Base-by-base conservation (phyloP, 92 coral and sea anemone species). In the Diadumene lineata region DNA sequence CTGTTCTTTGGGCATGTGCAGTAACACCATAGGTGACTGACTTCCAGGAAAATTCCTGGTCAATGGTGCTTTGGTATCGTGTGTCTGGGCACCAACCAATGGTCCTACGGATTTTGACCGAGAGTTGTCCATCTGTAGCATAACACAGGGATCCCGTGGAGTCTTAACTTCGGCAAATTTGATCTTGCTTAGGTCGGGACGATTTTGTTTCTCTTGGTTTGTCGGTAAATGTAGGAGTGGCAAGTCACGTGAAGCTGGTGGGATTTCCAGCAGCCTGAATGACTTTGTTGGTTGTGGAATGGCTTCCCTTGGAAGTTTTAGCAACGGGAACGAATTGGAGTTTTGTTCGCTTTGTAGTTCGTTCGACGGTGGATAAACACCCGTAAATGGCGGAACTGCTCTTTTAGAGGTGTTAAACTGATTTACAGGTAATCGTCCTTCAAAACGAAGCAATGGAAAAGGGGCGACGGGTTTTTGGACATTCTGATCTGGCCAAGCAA, bases 131-230 rank as follows among this genome's bases (percentile, higher is more conserved):
- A 19, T 74, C 34, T 61, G 27, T 9, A 79, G 78, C 22, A 46
- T 31, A 43, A 61, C 29, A 21, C 56, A 69, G 64, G 82, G 87
- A 25, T 68, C 77, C 30, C 57, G 81, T 16, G 70, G 69, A 28
- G 67, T 76, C 24, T 43, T 61, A 3, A 85, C 31, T 33, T 87
- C 83, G 9, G 71, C 66, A 57, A 90, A 81, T 60, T 90, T 84
- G 26, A 90, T 84, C 65, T 90, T 90, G 76, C 76, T 79, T 15
- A 81, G 53, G 38, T 87, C 92, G 16, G 90, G 89, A 0, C 73
- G 64, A 53, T 23, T 69, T 32, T 44, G 58, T 1, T 55, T 63
- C 19, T 69, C 66, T 26, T 77, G 74, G 55, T 56, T 22, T 43
- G 77, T 73, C 19, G 88, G 82, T 25, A 84, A 22, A 43, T 73